Conservation (phyloP, 2,113 vertebrate species). For the Brachypodius melanocephalos region DNA sequence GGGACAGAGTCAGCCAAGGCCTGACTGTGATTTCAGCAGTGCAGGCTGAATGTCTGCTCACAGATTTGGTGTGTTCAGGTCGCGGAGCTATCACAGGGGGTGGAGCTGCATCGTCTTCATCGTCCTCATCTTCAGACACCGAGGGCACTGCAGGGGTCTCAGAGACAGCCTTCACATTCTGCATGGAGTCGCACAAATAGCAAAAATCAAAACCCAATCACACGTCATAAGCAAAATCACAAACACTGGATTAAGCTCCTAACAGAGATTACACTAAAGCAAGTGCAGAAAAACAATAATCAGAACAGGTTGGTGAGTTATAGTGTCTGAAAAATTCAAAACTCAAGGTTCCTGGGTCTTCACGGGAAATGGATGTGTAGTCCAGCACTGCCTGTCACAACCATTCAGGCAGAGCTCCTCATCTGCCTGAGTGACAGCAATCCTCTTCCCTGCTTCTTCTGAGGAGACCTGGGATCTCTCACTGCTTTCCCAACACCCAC, state of each 20-base stretch:
- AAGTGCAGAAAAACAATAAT: not conserved
- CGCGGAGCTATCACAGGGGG: slow-evolving; percentile 91
- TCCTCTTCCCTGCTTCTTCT: not conserved
- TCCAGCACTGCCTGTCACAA: not conserved
- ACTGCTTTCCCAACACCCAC: not conserved
- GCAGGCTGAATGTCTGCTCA: slow-evolving; percentile 66
- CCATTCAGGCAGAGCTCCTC: not conserved
- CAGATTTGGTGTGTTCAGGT: slow-evolving; percentile 96
- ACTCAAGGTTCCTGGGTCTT: not conserved
- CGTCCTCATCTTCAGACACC: slow-evolving; percentile 89
- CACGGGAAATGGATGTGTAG: not conserved
- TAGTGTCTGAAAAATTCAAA: not conserved
- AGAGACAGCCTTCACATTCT: slow-evolving; percentile 88
- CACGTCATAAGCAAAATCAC: not conserved
- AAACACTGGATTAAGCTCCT: not conserved
- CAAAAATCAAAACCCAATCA: not conserved
- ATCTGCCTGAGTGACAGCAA: not conserved
- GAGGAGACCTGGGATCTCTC: not conserved
- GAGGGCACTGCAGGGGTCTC: slow-evolving; percentile 88
- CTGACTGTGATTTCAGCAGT: accelerated
- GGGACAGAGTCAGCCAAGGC: not conserved
- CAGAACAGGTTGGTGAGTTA: not conserved
- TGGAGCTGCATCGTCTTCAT: slow-evolving; percentile 87
- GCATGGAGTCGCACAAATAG: not conserved
- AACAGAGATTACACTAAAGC: not conserved